Evolutionary conservation across 2,888 invertebrate genomes (phyloP).

Genomic region (Sarcophaga variegata): DNA sequence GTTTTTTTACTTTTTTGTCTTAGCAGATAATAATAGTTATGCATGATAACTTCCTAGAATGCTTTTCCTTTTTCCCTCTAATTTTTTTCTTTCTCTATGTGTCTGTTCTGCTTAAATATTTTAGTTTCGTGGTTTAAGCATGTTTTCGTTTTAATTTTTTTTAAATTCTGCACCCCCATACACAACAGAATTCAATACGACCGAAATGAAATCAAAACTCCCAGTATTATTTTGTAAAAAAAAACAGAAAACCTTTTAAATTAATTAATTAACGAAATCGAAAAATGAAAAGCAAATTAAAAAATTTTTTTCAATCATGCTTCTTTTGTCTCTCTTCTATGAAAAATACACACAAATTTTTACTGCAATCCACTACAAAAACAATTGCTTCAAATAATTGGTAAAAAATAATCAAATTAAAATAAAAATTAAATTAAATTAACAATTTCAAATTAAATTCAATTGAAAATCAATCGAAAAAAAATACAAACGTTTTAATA

Average conservation of each 20-base stretch:
- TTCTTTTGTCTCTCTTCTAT: not conserved
- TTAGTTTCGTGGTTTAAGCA: not conserved
- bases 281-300: not conserved
- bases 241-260: not conserved
- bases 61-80: not conserved
- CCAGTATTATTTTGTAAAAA: constrained; percentile 15
- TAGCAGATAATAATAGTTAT: too few species aligned
- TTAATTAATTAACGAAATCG: not conserved
- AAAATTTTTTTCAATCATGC: not conserved
- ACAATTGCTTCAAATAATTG: not conserved
- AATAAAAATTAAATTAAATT: not conserved
- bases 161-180: not conserved
- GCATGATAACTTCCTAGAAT: not conserved
- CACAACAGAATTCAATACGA: not conserved
- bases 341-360: not conserved
- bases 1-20: too few species aligned
- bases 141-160: not conserved
- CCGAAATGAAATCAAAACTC: not conserved
- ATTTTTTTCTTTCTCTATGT: not conserved
- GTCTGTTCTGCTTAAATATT: not conserved
- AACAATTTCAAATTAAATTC: not conserved
- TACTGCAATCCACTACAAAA: not conserved
- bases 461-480: not conserved
- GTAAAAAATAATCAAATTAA: not conserved
- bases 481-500: not conserved